phyloP scores from a whole-genome alignment of 2,888 invertebrate genomes.

The Clivina fossor region DNA sequence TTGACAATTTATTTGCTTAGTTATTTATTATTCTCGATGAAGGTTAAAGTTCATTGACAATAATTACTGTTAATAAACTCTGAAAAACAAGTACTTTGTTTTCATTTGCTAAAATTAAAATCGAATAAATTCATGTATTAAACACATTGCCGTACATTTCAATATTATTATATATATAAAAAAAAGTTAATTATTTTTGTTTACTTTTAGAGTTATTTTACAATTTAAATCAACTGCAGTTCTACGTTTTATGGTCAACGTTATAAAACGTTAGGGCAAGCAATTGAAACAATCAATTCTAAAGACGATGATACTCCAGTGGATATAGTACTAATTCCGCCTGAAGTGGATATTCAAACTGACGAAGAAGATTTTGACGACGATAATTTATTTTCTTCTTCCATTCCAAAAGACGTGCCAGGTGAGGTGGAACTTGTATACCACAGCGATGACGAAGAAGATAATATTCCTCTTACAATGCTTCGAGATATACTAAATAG shows the following conservation, averaged over 20 bases:
- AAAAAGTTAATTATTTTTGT: neutral
- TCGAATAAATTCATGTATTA: too few relatives aligned
- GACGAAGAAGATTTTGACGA: conserved; percentile 7
- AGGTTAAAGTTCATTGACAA: too few relatives aligned
- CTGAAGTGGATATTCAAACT: conserved; percentile 10
- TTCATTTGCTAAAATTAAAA: too few relatives aligned
- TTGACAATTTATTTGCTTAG: too few relatives aligned
- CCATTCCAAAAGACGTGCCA: conserved; percentile 8
- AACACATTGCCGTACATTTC: neutral
- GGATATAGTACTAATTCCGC: conserved; percentile 11
- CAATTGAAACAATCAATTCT: conserved; percentile 3
- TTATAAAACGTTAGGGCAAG: neutral
- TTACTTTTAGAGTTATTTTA: too few relatives aligned
- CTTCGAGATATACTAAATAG: neutral
- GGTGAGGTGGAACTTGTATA: too few relatives aligned
- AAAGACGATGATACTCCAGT: neutral
- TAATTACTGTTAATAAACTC: too few relatives aligned
- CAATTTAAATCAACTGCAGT: neutral
- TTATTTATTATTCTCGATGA: too few relatives aligned
- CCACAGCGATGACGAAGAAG: neutral
- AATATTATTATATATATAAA: neutral
- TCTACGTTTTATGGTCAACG: conserved; percentile 2
- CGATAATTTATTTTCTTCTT: neutral
- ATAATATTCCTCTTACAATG: neutral
- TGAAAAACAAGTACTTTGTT: too few relatives aligned